phyloP scores from a whole-genome alignment of 1,140 invertebrate genomes.

The Arion vulgaris region DNA sequence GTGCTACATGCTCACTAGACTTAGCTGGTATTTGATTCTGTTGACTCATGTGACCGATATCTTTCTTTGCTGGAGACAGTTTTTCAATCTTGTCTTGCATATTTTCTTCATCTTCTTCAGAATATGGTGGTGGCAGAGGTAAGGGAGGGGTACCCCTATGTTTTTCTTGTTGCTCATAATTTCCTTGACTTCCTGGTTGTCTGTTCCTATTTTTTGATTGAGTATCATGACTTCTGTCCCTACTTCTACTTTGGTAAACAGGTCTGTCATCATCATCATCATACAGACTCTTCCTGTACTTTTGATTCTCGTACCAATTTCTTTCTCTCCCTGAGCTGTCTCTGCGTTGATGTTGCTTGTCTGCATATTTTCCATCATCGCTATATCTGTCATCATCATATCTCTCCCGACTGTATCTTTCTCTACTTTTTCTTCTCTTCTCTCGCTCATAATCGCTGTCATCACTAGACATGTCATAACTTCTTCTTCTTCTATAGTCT shows the following conservation, averaged over 20 bases:
- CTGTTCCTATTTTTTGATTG: not conserved
- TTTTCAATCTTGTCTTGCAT: not conserved
- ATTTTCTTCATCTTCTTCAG: not conserved
- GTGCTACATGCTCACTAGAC: too few relatives aligned
- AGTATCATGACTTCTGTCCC: not conserved
- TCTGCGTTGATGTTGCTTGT: not conserved
- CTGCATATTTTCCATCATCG: not conserved
- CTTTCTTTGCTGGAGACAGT: not conserved
- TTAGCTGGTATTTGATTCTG: not conserved
- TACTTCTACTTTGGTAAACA: not conserved
- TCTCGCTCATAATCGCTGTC: not conserved
- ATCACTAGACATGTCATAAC: constrained; percentile 3
- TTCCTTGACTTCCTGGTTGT: constrained; percentile 4
- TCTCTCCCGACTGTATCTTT: not conserved
- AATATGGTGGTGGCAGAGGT: constrained; percentile 19
- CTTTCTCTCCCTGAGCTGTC: constrained; percentile 11
- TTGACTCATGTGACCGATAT: not conserved
- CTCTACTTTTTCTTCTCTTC: constrained; percentile 1
- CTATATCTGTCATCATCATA: constrained; percentile 19
- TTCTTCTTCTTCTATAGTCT: constrained; percentile 17
- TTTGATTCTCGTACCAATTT: not conserved
- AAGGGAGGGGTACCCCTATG: not conserved
- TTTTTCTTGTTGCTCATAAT: not conserved
- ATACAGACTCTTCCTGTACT: not conserved
- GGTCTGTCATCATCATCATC: constrained; percentile 8